Conservation (phyloP, 2,888 invertebrate genomes). For the Neuroscelio doddi region DNA sequence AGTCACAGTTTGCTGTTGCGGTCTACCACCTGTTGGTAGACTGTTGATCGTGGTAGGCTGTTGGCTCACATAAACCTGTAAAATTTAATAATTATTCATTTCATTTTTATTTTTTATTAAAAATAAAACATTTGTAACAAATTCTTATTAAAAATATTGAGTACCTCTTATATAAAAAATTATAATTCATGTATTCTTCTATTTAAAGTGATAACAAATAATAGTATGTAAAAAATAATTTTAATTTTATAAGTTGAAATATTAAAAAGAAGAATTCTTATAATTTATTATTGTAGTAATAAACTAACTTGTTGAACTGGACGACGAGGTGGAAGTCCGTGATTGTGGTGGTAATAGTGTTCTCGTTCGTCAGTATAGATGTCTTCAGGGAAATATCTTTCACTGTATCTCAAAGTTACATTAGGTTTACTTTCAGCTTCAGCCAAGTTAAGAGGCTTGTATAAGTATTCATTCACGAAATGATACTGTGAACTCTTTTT, state of each 20-base stretch:
- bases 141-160: no score
- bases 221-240: no score
- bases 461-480: slow-evolving; percentile 93
- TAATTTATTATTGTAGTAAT: no score
- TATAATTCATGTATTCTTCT: no score
- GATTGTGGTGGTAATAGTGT: slow-evolving; percentile 62
- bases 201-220: no score
- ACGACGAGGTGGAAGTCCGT: slow-evolving; percentile 64
- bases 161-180: no score
- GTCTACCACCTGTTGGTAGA: slow-evolving; percentile 63
- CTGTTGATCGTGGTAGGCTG: slow-evolving; percentile 68
- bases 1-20: slow-evolving; percentile 63
- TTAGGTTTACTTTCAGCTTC: slow-evolving; percentile 88
- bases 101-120: no score
- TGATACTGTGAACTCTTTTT: slow-evolving; percentile 91
- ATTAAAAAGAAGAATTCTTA: no score
- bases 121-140: no score
- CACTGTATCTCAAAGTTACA: slow-evolving; percentile 84
- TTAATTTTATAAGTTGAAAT: no score
- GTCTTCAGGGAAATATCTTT: slow-evolving; percentile 87
- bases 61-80: slow-evolving; percentile 62
- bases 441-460: slow-evolving; percentile 89
- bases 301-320: slow-evolving; percentile 57
- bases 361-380: slow-evolving; percentile 76
- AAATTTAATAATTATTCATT: slow-evolving; percentile 8